Evolutionary conservation across 2,888 invertebrate species (phyloP).

Genomic region (Leucophenga montana): DNA sequence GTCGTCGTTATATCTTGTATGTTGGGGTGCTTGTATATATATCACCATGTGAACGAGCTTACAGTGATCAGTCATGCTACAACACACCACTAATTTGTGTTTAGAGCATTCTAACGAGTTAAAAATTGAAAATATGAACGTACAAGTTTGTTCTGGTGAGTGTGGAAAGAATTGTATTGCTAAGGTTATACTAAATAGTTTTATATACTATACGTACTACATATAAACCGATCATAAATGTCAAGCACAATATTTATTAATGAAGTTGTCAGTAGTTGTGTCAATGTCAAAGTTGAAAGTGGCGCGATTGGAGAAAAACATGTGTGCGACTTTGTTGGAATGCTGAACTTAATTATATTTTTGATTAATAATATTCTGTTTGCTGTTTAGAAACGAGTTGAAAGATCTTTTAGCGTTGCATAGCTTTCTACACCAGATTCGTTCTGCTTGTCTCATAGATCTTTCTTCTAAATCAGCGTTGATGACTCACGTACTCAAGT

Average conservation of each 20-base stretch:
- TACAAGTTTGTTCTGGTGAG: background rate
- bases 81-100: constrained; percentile 7
- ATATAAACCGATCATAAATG: constrained; percentile 18
- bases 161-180: constrained; percentile 22
- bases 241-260: constrained; percentile 58
- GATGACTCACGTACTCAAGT: constrained; percentile 3
- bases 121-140: background rate
- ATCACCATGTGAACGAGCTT: constrained; percentile 6
- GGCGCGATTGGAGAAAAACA: background rate
- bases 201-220: no score
- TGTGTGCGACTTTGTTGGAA: background rate
- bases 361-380: constrained; percentile 24
- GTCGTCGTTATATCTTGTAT: background rate
- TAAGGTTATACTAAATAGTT: constrained; percentile 12
- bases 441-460: no score
- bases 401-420: constrained; percentile 19
- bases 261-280: constrained; percentile 66
- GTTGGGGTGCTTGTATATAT: background rate
- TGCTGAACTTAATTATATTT: background rate
- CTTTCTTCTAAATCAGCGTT: background rate
- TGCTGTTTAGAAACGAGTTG: constrained; percentile 12
- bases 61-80: constrained; percentile 47
- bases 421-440: no score
- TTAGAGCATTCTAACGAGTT: constrained; percentile 15
- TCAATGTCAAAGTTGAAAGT: constrained; percentile 49